Evolutionary conservation across 2,888 invertebrate genomes (phyloP), one percentile per base, ranked within the genome.

Genomic region (Philereme transversata): DNA sequence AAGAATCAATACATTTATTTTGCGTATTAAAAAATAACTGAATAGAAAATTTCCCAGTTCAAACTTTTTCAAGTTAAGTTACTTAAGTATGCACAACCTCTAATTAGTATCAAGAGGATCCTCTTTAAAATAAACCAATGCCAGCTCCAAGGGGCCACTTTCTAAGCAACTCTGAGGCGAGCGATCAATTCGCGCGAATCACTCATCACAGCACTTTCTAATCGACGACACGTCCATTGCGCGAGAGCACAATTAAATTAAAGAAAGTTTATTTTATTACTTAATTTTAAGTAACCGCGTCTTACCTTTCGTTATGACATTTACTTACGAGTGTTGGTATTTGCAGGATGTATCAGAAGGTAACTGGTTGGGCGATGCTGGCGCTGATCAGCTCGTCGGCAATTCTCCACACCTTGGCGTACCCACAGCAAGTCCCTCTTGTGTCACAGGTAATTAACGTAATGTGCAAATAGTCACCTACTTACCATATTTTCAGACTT

Each of bases 331-430:
- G 5, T 55, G 35, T 53, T 62, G 43, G 48, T 67, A 43, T 58
- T 76, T 80, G 74, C 87, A 89, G 96, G 94, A 93, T 95, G 87
- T 92, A 93, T 85, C 95, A 95, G 86, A 93, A 94, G 81, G 83
- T 94, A 53, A 82, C 92, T 74, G 95, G 96, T 60, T 95, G 96
- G 94, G 93, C 94, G 75, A 88, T 97, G 64, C 90, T 97, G 75
- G 94, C 94, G 77, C 93, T 97, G 65, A 93, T 96, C 76, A 93
- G 94, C 75, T 94, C 94, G 74, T 95, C 95, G 71, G 92, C 94
- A 65, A 87, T 96, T 54, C 90, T 96, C 63, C 94, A 94, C 73
- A 95, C 95, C 62, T 86, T 95, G 65, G 95, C 96, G 48, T 95
- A 95, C 77, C 96, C 96, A 71, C 92, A 88, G 75, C 88, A 82